Conservation (phyloP, 2,113 vertebrate genomes). For the Larimichthys polyactis region DNA sequence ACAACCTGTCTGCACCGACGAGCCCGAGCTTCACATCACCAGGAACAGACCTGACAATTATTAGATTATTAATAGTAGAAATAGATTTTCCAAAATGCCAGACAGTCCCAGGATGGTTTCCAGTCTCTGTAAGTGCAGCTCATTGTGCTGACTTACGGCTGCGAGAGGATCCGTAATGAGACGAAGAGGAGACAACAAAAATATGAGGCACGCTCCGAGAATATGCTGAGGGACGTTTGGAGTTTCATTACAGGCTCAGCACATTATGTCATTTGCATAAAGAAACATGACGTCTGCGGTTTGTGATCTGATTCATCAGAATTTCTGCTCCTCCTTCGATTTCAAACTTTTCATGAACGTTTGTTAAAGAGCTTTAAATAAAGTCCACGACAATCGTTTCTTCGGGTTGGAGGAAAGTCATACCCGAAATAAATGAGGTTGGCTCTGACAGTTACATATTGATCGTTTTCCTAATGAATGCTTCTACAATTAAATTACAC, state of each 20-base stretch:
- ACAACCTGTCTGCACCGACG: conserved; percentile 3
- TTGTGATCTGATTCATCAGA: neutral
- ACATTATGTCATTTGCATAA: neutral
- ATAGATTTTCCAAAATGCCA: conserved; percentile 46
- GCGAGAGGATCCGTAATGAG: conserved; percentile 15
- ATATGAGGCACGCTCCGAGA: neutral
- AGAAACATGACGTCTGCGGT: neutral
- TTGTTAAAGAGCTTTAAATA: neutral
- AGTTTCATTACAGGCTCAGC: conserved; percentile 11
- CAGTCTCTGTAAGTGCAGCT: conserved; percentile 26
- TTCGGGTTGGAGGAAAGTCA: neutral
- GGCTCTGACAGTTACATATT: neutral
- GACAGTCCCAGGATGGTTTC: neutral
- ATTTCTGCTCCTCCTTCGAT: neutral
- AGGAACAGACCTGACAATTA: conserved; percentile 41
- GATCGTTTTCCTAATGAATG: neutral
- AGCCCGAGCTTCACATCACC: neutral
- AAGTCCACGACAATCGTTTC: too few relatives aligned
- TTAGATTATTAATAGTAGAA: conserved; percentile 53
- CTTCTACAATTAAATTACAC: neutral
- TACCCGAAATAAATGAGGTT: neutral
- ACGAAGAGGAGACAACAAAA: conserved; percentile 16
- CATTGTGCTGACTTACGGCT: conserved; percentile 52
- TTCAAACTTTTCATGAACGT: too few relatives aligned
- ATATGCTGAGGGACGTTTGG: conserved; percentile 3